phyloP scores from a whole-genome alignment of 1,140 invertebrate species.

The Trachelipus rathkii region DNA sequence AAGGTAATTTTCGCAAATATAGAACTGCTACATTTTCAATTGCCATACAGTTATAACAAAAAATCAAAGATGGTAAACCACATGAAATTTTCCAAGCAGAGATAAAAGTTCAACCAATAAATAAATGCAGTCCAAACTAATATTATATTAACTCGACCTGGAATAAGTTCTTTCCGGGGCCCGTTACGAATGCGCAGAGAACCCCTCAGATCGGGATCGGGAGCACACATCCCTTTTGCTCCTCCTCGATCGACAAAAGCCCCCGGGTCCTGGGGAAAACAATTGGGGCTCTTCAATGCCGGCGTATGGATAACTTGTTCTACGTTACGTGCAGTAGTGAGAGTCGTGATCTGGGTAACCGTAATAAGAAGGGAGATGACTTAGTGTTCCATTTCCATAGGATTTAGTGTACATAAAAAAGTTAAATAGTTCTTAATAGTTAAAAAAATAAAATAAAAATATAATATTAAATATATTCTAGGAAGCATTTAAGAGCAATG shows the following conservation, averaged over 20 bases:
- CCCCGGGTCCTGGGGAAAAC: not conserved
- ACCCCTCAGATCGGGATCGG: not conserved
- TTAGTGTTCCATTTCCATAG: too few species aligned
- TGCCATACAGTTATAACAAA: too few species aligned
- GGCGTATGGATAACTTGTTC: not conserved
- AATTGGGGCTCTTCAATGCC: not conserved
- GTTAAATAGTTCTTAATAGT: too few species aligned
- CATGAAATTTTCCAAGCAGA: not conserved
- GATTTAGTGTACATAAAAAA: too few species aligned
- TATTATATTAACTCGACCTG: not conserved
- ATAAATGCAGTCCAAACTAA: not conserved
- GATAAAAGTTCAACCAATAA: not conserved
- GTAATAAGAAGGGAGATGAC: not conserved
- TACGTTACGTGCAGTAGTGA: not conserved
- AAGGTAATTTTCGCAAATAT: not conserved
- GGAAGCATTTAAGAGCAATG: too few species aligned
- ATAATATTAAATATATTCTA: too few species aligned
- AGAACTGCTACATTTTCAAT: not conserved
- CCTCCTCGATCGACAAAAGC: not conserved
- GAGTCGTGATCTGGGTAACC: slow-evolving; percentile 1
- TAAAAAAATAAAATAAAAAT: too few species aligned
- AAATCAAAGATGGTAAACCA: too few species aligned
- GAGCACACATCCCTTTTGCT: not conserved
- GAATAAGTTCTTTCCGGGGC: not conserved
- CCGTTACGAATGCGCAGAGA: not conserved